phyloP scores from a whole-genome alignment of 2,113 vertebrate species.

The Leptosomus discolor region DNA sequence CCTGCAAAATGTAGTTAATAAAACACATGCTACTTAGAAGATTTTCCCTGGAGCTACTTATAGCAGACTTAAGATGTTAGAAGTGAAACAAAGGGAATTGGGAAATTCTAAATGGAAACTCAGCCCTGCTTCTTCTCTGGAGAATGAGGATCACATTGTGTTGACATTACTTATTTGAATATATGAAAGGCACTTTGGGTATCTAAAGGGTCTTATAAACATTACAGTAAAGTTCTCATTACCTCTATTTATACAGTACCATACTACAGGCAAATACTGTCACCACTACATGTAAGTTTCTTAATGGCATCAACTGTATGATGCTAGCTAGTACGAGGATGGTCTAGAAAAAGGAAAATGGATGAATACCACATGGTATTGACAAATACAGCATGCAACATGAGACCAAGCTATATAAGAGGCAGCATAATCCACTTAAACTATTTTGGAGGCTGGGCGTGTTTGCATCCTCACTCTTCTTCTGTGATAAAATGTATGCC shows the following conservation, averaged over 20 bases:
- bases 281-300: background rate
- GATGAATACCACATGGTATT: background rate
- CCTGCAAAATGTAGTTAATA: slow-evolving; percentile 52
- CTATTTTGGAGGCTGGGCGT: background rate
- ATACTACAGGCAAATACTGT: background rate
- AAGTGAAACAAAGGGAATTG: background rate
- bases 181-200: background rate
- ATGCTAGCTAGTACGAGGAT: background rate
- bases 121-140: background rate
- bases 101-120: background rate
- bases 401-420: background rate
- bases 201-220: background rate
- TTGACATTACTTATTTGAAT: background rate
- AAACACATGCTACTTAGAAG: slow-evolving; percentile 50
- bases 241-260: background rate
- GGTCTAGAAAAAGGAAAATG: background rate
- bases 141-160: background rate
- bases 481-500: background rate
- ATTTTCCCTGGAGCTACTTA: slow-evolving; percentile 31
- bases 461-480: background rate
- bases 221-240: background rate
- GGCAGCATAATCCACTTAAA: background rate
- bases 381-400: background rate
- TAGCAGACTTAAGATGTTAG: slow-evolving; percentile 40
- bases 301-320: background rate